Percentiles rank a stretch among this genome's conserved stretches.
These are phyloP conservation scores for Nycticebus coucang DNA, from an alignment of 2,113 vertebrate species.

Conservation along the genomic window DNA sequence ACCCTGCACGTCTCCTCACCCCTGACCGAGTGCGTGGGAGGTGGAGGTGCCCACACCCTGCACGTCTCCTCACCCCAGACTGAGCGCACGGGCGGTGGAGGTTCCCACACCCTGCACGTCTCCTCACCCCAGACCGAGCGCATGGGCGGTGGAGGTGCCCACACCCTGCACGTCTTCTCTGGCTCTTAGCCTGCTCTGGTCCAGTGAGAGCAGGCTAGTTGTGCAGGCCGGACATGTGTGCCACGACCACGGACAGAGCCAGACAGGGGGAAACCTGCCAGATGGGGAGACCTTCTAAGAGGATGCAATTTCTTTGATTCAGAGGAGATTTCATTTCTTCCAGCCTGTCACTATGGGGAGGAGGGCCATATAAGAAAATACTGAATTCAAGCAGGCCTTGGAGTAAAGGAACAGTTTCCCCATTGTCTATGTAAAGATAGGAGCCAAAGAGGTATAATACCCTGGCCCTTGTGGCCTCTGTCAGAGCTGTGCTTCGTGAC, in stretches of 20 bases:
- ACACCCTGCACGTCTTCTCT: fast-evolving
- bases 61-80: not conserved
- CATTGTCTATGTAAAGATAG: not conserved
- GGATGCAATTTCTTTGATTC: not conserved
- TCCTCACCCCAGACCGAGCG: fast-evolving
- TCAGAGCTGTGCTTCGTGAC: not conserved
- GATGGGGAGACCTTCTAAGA: not conserved
- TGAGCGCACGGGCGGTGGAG: fast-evolving
- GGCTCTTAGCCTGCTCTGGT: not conserved
- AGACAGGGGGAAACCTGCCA: no score
- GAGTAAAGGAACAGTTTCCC: not conserved
- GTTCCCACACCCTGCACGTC: fast-evolving
- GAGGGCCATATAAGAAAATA: not conserved
- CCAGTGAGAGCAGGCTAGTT: not conserved
- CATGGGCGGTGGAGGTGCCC: fast-evolving
- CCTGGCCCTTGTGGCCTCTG: not conserved
- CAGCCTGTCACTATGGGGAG: not conserved
- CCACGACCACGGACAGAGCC: not conserved
- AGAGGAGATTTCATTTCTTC: not conserved
- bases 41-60: fast-evolving
- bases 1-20: not conserved
- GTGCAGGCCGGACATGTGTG: not conserved
- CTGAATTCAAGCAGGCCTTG: not conserved
- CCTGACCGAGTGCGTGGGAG: fast-evolving
- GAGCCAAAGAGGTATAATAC: not conserved